Evolutionary conservation across 2,113 vertebrate genomes (phyloP).

Genomic region (Thermophis baileyi): DNA sequence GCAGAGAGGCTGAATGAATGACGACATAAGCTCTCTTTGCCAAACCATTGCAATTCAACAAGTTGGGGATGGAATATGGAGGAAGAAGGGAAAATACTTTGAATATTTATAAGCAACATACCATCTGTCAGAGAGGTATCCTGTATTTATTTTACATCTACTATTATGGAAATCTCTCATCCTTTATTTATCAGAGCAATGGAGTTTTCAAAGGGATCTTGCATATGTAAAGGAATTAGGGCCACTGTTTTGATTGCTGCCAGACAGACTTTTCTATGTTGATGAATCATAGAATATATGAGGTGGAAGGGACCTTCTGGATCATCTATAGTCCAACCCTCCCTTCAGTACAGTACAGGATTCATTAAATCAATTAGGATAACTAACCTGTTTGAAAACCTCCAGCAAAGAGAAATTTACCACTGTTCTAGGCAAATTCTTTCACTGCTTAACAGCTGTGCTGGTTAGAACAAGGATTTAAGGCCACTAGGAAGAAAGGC

Average conservation of each 20-base stretch:
- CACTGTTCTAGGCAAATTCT: background rate
- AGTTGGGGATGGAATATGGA: background rate
- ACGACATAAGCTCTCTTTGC: background rate
- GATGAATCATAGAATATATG: background rate
- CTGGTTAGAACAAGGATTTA: slow-evolving; percentile 68
- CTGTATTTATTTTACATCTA: background rate
- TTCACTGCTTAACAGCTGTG: slow-evolving; percentile 36
- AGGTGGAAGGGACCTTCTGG: background rate
- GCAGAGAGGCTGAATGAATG: background rate
- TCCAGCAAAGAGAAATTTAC: background rate
- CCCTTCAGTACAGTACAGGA: background rate
- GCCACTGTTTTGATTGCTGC: slow-evolving; percentile 53
- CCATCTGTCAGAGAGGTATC: rapidly evolving
- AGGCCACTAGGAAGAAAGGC: slow-evolving; percentile 82
- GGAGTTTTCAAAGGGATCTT: background rate
- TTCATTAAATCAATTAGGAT: background rate
- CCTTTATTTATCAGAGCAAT: slow-evolving; percentile 43
- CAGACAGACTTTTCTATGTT: slow-evolving; percentile 58
- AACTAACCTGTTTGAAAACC: background rate
- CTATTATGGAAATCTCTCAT: slow-evolving; percentile 20
- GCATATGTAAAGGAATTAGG: slow-evolving; percentile 46
- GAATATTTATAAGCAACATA: background rate
- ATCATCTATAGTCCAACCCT: background rate
- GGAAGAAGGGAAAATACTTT: background rate
- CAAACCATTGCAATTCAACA: background rate